Conservation (phyloP, 2,888 invertebrate genomes). For the Cephus runcator region DNA sequence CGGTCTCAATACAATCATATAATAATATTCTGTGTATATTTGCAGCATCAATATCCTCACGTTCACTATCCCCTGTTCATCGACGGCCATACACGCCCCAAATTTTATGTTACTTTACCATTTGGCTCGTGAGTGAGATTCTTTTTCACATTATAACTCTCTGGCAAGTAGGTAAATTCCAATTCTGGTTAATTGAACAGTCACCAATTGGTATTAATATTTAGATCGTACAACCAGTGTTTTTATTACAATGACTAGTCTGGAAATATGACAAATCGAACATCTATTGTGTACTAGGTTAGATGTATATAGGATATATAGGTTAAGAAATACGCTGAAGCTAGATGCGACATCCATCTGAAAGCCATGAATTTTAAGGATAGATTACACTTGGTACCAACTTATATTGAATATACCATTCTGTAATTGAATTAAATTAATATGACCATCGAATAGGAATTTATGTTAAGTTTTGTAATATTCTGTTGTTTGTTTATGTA, state of each 20-base stretch:
- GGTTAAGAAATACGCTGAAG: too few relatives aligned
- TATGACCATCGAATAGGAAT: too few relatives aligned
- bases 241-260: not conserved
- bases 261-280: not conserved
- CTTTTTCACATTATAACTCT: not conserved
- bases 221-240: not conserved
- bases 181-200: not conserved
- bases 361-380: not conserved
- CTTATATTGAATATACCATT: not conserved
- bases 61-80: not conserved
- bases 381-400: not conserved
- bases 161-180: not conserved
- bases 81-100: not conserved
- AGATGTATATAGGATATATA: too few relatives aligned
- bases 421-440: not conserved
- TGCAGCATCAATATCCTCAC: not conserved
- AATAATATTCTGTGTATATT: not conserved
- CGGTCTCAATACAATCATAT: not conserved
- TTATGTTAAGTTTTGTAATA: too few relatives aligned
- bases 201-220: not conserved
- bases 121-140: not conserved
- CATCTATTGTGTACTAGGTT: not conserved
- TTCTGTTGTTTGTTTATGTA: too few relatives aligned
- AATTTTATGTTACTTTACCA: not conserved
- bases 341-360: too few relatives aligned